These are phyloP conservation scores for Oscheius myriophilus DNA, from an alignment of 2,888 invertebrate species.

Conservation along the genomic window DNA sequence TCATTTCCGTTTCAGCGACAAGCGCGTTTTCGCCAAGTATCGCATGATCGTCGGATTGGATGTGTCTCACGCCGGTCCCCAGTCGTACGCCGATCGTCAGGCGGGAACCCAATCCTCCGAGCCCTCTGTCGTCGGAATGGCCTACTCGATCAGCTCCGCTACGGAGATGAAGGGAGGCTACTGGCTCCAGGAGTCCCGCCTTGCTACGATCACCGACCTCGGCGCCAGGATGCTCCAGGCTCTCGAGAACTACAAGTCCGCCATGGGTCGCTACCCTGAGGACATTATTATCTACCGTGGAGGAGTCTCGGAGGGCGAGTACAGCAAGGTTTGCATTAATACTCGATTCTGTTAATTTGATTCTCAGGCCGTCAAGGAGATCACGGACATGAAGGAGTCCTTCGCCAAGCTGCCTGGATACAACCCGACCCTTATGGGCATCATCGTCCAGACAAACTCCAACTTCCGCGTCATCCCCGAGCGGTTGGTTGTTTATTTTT, in stretches of 20 bases:
- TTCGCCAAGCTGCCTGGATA: background rate
- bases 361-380: no score
- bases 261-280: constrained; percentile 31
- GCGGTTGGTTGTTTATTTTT: background rate
- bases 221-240: constrained; percentile 24
- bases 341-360: no score
- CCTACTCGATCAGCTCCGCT: background rate
- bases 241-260: constrained; percentile 23
- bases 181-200: constrained; percentile 39
- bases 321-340: constrained; percentile 30
- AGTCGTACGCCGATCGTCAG: constrained; percentile 40
- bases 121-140: constrained; percentile 49
- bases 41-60: constrained; percentile 55
- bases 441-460: constrained; percentile 45
- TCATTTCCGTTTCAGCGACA: background rate
- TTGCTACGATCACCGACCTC: constrained; percentile 28
- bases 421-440: constrained; percentile 34
- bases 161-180: constrained; percentile 2
- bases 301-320: constrained; percentile 55
- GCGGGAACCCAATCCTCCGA: constrained; percentile 28
- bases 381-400: no score
- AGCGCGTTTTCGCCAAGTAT: background rate
- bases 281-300: constrained; percentile 52
- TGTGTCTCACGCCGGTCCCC: constrained; percentile 48
- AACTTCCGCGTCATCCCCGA: constrained; percentile 42